These are phyloP conservation scores for Thamnophis sirtalis DNA, from an alignment of 2,113 vertebrate genomes.

Conservation along the genomic window DNA sequence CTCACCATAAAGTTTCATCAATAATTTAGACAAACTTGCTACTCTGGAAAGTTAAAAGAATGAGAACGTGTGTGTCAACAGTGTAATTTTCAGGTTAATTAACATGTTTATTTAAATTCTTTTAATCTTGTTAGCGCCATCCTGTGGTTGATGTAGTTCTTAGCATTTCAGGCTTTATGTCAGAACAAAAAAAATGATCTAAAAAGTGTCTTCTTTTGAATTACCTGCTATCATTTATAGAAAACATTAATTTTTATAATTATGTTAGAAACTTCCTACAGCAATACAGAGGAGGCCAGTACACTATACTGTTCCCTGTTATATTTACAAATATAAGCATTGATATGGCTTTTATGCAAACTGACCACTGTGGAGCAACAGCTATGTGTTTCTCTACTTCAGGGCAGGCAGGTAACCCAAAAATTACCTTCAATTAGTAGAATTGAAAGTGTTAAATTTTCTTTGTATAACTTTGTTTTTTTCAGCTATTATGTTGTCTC, in stretches of 20 bases:
- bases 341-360: neutral
- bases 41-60: neutral
- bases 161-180: neutral
- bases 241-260: neutral
- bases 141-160: slow-evolving; percentile 41
- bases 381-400: neutral
- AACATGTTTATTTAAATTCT: neutral
- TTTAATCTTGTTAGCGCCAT: slow-evolving; percentile 33
- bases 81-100: neutral
- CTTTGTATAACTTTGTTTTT: neutral
- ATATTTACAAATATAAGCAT: neutral
- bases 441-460: neutral
- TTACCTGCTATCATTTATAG: neutral
- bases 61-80: neutral
- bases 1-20: neutral
- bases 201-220: neutral
- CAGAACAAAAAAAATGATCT: neutral
- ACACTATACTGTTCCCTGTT: neutral
- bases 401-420: neutral
- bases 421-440: neutral
- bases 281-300: neutral
- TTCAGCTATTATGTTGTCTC: neutral
- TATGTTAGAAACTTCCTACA: neutral
- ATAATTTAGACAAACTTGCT: neutral
- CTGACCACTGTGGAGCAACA: neutral